Base-by-base conservation (phyloP, 2,888 invertebrate genomes). In the Coelopa pilipes region DNA sequence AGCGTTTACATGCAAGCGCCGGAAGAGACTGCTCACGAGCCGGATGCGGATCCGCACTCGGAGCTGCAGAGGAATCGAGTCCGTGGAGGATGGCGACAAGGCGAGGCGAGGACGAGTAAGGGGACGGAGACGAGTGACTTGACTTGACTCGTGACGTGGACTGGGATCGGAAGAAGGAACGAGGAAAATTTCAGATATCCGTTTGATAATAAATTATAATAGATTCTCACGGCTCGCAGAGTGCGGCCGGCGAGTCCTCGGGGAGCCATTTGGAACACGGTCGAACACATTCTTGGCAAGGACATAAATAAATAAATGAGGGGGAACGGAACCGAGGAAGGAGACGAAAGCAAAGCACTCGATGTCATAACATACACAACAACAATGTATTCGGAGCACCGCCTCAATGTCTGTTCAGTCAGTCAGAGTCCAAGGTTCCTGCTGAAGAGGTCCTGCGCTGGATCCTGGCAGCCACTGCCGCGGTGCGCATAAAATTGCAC, bases 201-300 rank as follows among this genome's bases (percentile, higher is more conserved):
- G 21, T 49, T 47, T 17, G 50, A 24, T 60, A 70, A 70, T 62
- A 70, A 70, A 70, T 70, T 70, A 63, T 70, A 19, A 63, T 17
- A 70, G 12, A 63, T 34, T 19, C 50, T 34, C 57, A 19, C 50
- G 60, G 21, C n/a, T 60, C 62, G 62, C n/a, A 19, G 49, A 5
- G 72, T 57, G 2, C 15, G 19, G 21, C 15, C 59, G 17, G 45
- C 15, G 9, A 59, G 34, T 45, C 7, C 82, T 81, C 82, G 71
- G 78, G 76, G 83, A 77, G 78, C 81, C 83, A 83, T 83, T 82
- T 83, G 83, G 79, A 78, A 77, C 77, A 76, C 78, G 81, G 76
- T 82, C 79, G 77, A 80, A 79, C 77, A 79, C 79, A 80, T 78
- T 78, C 79, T 79, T 82, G 82, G 82, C 82, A 82, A 81, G 82